phyloP scores from a whole-genome alignment of 64 coral and sea anemone species.

The Porites lutea region DNA sequence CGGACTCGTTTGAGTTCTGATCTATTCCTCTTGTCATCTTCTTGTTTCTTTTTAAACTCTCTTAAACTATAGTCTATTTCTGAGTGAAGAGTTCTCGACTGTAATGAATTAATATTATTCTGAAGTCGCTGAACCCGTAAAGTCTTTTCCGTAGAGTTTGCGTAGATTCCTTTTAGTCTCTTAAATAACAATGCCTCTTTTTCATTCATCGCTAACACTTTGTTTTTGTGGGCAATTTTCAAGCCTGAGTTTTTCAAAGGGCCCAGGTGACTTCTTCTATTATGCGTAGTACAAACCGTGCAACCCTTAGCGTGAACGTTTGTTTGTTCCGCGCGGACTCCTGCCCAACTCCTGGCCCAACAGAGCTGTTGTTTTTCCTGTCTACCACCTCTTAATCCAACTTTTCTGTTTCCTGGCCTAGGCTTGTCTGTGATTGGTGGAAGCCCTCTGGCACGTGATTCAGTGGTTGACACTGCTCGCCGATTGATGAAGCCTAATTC shows the following conservation, averaged over 20 bases:
- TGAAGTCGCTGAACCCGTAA: slow-evolving; percentile 67
- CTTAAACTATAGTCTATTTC: slow-evolving; percentile 84
- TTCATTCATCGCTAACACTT: slow-evolving; percentile 74
- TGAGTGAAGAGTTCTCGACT: slow-evolving; percentile 64
- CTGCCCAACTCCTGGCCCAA: slow-evolving; percentile 91
- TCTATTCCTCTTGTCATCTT: slow-evolving; percentile 84
- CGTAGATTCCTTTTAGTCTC: slow-evolving; percentile 83
- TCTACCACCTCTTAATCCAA: slow-evolving; percentile 34
- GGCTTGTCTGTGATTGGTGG: slow-evolving; percentile 57
- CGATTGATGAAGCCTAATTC: slow-evolving; percentile 36
- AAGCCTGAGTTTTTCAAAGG: background rate
- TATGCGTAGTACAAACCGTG: background rate
- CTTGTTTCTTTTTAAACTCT: slow-evolving; percentile 75
- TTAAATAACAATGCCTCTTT: slow-evolving; percentile 80
- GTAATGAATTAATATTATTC: slow-evolving; percentile 68
- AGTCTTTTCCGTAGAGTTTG: slow-evolving; percentile 74
- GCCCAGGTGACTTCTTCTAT: background rate
- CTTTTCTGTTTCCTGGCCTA: background rate
- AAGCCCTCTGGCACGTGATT: slow-evolving; percentile 29
- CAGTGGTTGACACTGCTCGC: slow-evolving; percentile 29
- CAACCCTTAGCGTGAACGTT: slow-evolving; percentile 35
- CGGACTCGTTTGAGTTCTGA: slow-evolving; percentile 83
- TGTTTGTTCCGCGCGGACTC: slow-evolving; percentile 70
- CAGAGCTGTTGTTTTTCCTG: background rate
- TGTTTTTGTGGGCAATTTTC: background rate